phyloP scores from a whole-genome alignment of 2,888 invertebrate species.

The Mythimna impura region DNA sequence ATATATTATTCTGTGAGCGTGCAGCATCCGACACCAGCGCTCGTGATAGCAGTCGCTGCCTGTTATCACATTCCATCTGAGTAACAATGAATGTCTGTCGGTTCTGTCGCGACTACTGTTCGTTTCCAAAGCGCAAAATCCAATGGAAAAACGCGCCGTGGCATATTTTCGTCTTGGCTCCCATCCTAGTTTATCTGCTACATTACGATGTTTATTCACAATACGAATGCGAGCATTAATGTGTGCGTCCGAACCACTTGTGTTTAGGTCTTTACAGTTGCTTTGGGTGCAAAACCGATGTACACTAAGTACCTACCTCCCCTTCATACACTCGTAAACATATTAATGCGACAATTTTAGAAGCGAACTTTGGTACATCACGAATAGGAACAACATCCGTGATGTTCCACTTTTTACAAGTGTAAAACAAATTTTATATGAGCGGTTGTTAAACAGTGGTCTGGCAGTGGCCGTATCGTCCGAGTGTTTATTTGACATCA shows the following conservation, averaged over 20 bases:
- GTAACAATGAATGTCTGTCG: constrained; percentile 81
- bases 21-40: constrained; percentile 52
- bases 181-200: constrained; percentile 91
- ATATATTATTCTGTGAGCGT: constrained; percentile 60
- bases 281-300: constrained; percentile 69
- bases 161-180: constrained; percentile 91
- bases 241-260: constrained; percentile 87
- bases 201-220: constrained; percentile 91
- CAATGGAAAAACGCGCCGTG: constrained; percentile 90
- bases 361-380: constrained; percentile 32
- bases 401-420: constrained; percentile 51
- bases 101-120: constrained; percentile 81
- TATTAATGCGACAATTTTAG: constrained; percentile 41
- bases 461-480: constrained; percentile 60
- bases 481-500: constrained; percentile 70
- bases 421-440: constrained; percentile 45
- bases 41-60: constrained; percentile 62
- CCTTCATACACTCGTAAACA: constrained; percentile 60
- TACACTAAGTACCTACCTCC: constrained; percentile 31
- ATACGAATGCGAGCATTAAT: constrained; percentile 89
- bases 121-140: constrained; percentile 89
- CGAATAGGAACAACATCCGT: constrained; percentile 42
- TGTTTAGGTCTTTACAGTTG: constrained; percentile 76
- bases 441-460: constrained; percentile 50
- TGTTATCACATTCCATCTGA: constrained; percentile 79